phyloP scores from a whole-genome alignment of 2,113 vertebrate species.

The Cyanoramphus novaezelandiae region DNA sequence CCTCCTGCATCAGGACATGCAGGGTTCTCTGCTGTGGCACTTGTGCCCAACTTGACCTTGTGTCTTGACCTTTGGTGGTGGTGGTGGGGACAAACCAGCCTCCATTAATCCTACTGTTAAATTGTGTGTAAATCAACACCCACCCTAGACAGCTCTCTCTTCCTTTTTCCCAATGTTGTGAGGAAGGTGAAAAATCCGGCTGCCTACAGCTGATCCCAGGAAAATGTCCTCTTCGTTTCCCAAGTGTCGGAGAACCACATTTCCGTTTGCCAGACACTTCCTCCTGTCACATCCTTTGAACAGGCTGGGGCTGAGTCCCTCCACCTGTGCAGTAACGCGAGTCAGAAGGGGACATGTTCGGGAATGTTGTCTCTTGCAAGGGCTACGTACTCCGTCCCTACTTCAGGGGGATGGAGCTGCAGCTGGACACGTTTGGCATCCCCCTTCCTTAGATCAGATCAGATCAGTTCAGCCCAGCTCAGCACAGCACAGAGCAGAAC shows the following conservation, averaged over 20 bases:
- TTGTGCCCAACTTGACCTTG: neutral
- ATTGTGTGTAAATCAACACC: fast-evolving
- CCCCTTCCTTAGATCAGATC: neutral
- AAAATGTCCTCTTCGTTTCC: fast-evolving
- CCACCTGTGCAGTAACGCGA: fast-evolving
- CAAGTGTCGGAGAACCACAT: fast-evolving
- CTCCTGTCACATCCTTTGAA: fast-evolving
- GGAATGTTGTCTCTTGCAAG: fast-evolving
- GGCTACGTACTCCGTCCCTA: fast-evolving
- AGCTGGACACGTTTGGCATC: fast-evolving
- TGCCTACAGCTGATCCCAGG: neutral
- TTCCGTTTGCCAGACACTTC: fast-evolving
- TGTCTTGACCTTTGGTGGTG: neutral
- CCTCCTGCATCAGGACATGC: fast-evolving
- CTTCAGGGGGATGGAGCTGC: too few species aligned
- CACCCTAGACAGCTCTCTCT: fast-evolving
- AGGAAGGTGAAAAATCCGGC: neutral
- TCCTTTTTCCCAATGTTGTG: neutral
- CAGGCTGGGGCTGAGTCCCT: neutral
- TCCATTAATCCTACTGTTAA: fast-evolving
- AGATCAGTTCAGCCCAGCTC: too few species aligned
- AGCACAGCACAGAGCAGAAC: too few species aligned
- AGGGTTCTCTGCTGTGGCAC: fast-evolving
- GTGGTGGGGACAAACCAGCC: too few species aligned
- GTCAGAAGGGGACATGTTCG: neutral